Base-by-base conservation (phyloP, 2,113 vertebrate genomes). In the Athene noctua region DNA sequence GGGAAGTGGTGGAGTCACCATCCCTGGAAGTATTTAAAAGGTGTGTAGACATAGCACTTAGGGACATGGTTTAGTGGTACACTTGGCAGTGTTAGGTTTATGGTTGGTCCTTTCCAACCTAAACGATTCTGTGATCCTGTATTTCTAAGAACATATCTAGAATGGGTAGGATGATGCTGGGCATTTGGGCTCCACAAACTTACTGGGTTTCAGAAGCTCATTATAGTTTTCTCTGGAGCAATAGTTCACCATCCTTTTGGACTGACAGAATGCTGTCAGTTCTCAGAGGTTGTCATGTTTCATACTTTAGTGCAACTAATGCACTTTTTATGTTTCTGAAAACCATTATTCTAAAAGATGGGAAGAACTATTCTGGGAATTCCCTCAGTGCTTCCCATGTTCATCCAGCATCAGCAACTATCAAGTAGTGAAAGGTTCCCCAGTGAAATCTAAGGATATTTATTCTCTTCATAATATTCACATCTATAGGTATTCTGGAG, bases 31-130 rank as follows among this genome's bases (percentile, higher is more conserved):
- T 7, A 2, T 58, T 34, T 58, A 63, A 51, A 57, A 70, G 62
- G 49, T 4, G 0, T 16, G 42, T n/a, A 26, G 25, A 32, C 7
- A 2, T 18, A 11, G 30, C 8, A 5, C 8, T 15, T 10, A 36
- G 8, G 17, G 54, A 22, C 25, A 1, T 20, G 15, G 27, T 16
- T 72, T 46, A 13, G 9, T 11, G 54, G 17, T 46, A 34, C 9
- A 26, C 17, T 29, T 21, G 15, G 11, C 1, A 0, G 13, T 27
- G 32, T 27, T 62, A 11, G 3, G 15, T 46, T 57, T 15, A 57
- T 23, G 13, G 13, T 7, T 58, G 17, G 21, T 80, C 38, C n/a
- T 74, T 84, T 74, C 15, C 14, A 58, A 2, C 29, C 11, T 40
- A 58, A 66, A n/a, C 9, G 40, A 52, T 21, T 52, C 40, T 40